Evolutionary conservation across 2,113 vertebrate species (phyloP), one percentile per base, ranked within the genome.

Genomic region (Periophthalmus modestus): DNA sequence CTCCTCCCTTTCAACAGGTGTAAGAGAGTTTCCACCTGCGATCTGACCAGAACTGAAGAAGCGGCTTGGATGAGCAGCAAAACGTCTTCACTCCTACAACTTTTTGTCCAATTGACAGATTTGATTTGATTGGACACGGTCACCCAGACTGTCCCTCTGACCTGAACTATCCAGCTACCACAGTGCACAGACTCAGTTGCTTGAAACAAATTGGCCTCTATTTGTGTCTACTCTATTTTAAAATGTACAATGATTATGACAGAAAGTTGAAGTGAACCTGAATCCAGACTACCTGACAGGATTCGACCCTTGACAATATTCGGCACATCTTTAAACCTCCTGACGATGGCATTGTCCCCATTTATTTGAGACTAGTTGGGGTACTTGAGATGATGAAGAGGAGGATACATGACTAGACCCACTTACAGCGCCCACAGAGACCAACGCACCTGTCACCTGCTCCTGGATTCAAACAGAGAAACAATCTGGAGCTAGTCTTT

Each of bases 401-500:
- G 18, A 57, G 16, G 59, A 28, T 28, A 28, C 59, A 34, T 62
- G 59, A 34, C 59, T 34, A 62, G 59, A 62, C 59, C 59, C 59
- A 62, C 12, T 34, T 62, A 62, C 59, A 18, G 24, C 6, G 24
- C 33, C 59, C 59, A 16, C 24, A 14, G 59, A 34, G 59, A 62
- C 59, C 4, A 15, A 24, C 52, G 59, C 59, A 62, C 24, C 59
- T 18, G 59, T 62, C 59, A 34, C 23, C 28, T 34, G 28, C 59
- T 62, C 59, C 14, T 33, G 28, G 4, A 34, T 34, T 62, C 7
- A 18, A 62, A 34, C 5, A 5, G 15, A 62, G 28, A 28, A 34
- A 62, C 15, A 19, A 34, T 62, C 24, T 34, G 59, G 15, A 62
- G 34, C 14, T 34, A 14, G 16, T 16, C 28, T 62, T 33, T 34